These are phyloP conservation scores for Sciurus carolinensis DNA, from an alignment of 2,797 vertebrate species.

Conservation along the genomic window DNA sequence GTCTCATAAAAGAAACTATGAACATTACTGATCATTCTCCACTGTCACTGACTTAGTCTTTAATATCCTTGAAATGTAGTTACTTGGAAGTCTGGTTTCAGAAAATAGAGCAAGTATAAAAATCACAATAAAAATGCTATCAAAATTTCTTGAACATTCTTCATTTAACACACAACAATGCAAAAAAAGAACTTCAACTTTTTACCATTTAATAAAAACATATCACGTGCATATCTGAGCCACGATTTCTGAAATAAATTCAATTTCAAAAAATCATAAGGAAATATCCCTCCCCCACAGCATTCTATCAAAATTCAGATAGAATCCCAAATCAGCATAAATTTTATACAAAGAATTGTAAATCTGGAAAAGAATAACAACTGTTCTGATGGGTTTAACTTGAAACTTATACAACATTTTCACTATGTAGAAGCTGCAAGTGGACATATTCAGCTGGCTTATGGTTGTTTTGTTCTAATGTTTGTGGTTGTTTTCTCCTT, in stretches of 20 bases:
- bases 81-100: not conserved
- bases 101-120: conserved; percentile 54
- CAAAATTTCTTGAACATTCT: not conserved
- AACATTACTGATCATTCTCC: not conserved
- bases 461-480: not conserved
- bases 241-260: not conserved
- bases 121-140: not conserved
- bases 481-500: not conserved
- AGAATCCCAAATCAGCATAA: not conserved
- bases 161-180: not conserved
- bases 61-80: not conserved
- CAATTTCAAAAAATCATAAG: not conserved
- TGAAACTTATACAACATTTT: not conserved
- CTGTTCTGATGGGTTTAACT: not conserved
- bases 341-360: conserved; percentile 25
- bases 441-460: not conserved
- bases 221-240: not conserved
- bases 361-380: not conserved
- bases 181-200: not conserved
- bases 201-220: conserved; percentile 42
- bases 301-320: not conserved
- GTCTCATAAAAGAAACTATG: conserved; percentile 56
- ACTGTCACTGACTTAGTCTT: not conserved
- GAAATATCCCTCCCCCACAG: not conserved
- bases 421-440: not conserved